Percentiles rank a stretch among this genome's conserved stretches.
phyloP scores from a whole-genome alignment of 1,140 invertebrate species.

The Saxidomus purpurata region DNA sequence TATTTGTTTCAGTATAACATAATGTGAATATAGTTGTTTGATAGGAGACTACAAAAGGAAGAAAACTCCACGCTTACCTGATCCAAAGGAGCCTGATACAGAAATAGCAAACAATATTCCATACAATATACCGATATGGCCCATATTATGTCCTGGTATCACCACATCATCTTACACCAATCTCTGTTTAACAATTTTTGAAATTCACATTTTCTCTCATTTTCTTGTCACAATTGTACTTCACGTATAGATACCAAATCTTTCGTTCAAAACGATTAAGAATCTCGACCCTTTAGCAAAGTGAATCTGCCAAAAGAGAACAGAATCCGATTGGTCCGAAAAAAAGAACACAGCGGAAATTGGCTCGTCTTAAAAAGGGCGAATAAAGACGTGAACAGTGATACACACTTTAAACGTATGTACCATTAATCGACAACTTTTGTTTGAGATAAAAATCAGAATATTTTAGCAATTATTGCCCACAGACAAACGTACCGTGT shows the following conservation, averaged over 20 bases:
- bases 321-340: background rate
- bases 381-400: background rate
- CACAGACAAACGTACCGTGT: background rate
- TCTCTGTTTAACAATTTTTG: background rate
- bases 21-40: too few species aligned
- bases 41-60: too few species aligned
- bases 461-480: background rate
- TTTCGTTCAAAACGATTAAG: background rate
- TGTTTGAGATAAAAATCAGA: constrained; percentile 9
- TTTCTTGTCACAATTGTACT: too few species aligned
- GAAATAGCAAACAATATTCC: background rate
- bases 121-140: background rate
- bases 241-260: background rate
- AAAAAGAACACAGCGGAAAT: background rate
- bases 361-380: background rate
- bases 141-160: background rate
- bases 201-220: background rate
- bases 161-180: background rate
- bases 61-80: background rate
- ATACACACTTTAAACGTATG: background rate
- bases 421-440: background rate
- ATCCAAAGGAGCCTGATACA: background rate
- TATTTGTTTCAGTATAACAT: too few species aligned
- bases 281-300: background rate
- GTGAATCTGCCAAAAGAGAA: background rate